Evolutionary conservation across 30 jellyfish, hydroid and myxozoan species (phyloP), one percentile per base, ranked within the genome.

Genomic region (Aurelia sp.): DNA sequence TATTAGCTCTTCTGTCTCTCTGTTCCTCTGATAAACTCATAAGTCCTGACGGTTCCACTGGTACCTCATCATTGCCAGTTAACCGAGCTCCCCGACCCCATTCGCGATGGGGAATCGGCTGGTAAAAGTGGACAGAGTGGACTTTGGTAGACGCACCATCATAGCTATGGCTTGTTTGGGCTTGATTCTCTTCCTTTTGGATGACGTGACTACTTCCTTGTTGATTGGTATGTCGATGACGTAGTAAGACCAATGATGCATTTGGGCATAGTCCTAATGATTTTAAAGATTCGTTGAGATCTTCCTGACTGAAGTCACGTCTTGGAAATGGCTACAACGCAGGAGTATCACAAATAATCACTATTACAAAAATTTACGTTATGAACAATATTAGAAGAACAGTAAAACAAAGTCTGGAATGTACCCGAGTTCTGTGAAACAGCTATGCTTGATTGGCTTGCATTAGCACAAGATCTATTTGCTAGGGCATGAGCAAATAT

Each of bases 71-170:
- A 33, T 58, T 17, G 18, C 51, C 62, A 20, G 73, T 5, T 4
- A 82, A 86, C 55, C 85, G 76, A 16, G 41, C 41, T 20, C 92
- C 92, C 17, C 40, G 79, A 4, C 92, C 92, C 89, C 89, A 78
- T 41, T 40, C 80, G 30, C 51, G 72, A 0, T 63, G 79, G 30
- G 53, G 72, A 62, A 11, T 31, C 4, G 44, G 62, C 8, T 69
- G 71, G 61, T 73, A 20, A 21, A 27, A 22, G 23, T 78, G 80
- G 15, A 78, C 89, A 31, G 92, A 69, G 33, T 48, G 92, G 47
- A 71, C 79, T 19, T 82, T 70, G 33, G 86, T 61, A 47, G 85
- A 69, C 37, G 41, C 92, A 16, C 72, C 79, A 33, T 61, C 79
- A 20, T 70, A 59, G 3, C 18, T 23, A 48, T 59, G 81, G 27